phyloP scores from a whole-genome alignment of 2,888 invertebrate species.

The Drosophila pseudotalamancana region DNA sequence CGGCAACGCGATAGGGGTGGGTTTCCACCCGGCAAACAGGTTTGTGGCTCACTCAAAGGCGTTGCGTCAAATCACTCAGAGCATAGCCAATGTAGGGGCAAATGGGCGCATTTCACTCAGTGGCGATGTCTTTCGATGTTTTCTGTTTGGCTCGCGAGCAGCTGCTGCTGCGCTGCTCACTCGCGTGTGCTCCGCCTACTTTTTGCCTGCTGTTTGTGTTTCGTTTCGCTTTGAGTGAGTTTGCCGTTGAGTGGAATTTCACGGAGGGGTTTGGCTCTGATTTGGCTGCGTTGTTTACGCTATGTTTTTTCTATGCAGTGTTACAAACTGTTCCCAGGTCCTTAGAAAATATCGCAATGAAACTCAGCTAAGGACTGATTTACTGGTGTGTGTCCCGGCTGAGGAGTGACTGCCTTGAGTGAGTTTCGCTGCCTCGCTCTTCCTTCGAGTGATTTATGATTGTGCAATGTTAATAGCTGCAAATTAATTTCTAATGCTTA shows the following conservation, averaged over 20 bases:
- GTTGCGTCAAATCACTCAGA: slow-evolving; percentile 33
- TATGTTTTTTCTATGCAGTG: slow-evolving; percentile 20
- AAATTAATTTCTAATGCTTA: slow-evolving; percentile 8
- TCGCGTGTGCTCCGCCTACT: slow-evolving; percentile 78
- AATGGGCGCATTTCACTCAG: slow-evolving; percentile 55
- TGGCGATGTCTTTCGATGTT: slow-evolving; percentile 70
- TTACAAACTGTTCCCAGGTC: slow-evolving; percentile 65
- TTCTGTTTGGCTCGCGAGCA: slow-evolving; percentile 21
- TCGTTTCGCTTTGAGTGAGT: slow-evolving; percentile 52
- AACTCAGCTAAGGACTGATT: slow-evolving; percentile 37
- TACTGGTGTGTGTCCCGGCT: slow-evolving; percentile 40
- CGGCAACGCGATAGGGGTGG: slow-evolving; percentile 24
- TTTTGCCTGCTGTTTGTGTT: slow-evolving; percentile 49
- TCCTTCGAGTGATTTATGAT: slow-evolving; percentile 11
- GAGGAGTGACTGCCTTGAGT: slow-evolving; percentile 4
- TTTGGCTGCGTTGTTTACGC: slow-evolving; percentile 11
- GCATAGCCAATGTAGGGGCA: slow-evolving; percentile 29
- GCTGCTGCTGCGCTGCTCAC: slow-evolving; percentile 46
- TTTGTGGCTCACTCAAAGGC: slow-evolving; percentile 15
- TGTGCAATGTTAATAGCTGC: slow-evolving; percentile 1
- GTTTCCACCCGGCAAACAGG: not conserved
- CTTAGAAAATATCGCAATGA: slow-evolving; percentile 45
- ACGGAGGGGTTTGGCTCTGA: slow-evolving; percentile 35
- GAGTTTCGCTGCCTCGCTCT: not conserved
- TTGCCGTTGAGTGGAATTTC: slow-evolving; percentile 29